Percentiles rank a stretch among this genome's conserved stretches.
Evolutionary conservation across 30 jellyfish, hydroid and myxozoan genomes (phyloP).

Genomic region (Mastigias papua): DNA sequence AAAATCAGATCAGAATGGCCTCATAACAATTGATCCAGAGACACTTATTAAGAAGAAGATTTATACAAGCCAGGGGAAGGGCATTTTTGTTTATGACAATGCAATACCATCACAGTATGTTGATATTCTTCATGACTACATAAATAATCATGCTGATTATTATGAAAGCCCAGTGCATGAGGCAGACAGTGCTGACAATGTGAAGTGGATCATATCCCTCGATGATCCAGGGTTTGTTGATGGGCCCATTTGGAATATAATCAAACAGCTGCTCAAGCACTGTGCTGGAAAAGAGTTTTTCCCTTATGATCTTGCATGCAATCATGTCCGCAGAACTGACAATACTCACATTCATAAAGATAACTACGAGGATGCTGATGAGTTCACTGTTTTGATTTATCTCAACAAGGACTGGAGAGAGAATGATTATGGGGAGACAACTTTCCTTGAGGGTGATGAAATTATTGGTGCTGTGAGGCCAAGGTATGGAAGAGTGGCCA

Average conservation of each 20-base stretch:
- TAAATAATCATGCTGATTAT: constrained; percentile 62
- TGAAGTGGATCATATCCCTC: constrained; percentile 69
- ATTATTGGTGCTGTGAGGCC: constrained; percentile 62
- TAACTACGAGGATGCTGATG: constrained; percentile 41
- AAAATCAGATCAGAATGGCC: not conserved
- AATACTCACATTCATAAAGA: constrained; percentile 61
- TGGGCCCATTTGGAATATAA: constrained; percentile 54
- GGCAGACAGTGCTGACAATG: constrained; percentile 64
- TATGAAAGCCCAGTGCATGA: constrained; percentile 55
- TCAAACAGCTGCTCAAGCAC: constrained; percentile 41
- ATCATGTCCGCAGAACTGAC: constrained; percentile 75
- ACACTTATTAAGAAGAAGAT: constrained; percentile 22
- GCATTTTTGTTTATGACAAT: constrained; percentile 50
- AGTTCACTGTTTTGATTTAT: constrained; percentile 63
- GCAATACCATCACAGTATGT: constrained; percentile 34
- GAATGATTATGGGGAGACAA: constrained; percentile 73
- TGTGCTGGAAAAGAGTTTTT: constrained; percentile 53
- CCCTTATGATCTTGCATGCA: constrained; percentile 73
- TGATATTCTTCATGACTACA: constrained; percentile 33
- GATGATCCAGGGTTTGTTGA: constrained; percentile 67
- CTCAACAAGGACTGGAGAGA: constrained; percentile 52
- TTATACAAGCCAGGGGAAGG: constrained; percentile 33
- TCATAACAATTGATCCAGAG: constrained; percentile 20
- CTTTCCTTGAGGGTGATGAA: constrained; percentile 36
- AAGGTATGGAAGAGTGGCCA: constrained; percentile 70